phyloP scores from a whole-genome alignment of 2,797 vertebrate species.

The Gouania willdenowi region DNA sequence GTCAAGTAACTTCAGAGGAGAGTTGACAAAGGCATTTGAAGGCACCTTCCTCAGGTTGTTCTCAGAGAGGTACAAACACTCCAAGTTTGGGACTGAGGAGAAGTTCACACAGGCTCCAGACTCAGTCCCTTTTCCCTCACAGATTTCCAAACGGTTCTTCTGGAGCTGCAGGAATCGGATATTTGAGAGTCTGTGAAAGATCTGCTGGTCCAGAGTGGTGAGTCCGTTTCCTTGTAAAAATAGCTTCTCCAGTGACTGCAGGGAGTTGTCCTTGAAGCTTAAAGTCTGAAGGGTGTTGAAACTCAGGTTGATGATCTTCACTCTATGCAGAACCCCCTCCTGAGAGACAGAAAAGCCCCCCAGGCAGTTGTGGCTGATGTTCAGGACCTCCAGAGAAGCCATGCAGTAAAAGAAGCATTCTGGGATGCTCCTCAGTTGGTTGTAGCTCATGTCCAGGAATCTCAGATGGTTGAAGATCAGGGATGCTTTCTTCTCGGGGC shows the following conservation, averaged over 20 bases:
- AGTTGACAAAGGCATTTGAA: constrained; percentile 73
- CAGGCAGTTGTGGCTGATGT: constrained; percentile 91
- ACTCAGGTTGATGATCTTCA: constrained; percentile 82
- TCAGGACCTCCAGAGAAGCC: constrained; percentile 79
- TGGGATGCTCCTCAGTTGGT: constrained; percentile 81
- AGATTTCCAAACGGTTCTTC: constrained; percentile 82
- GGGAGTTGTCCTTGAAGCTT: constrained; percentile 47
- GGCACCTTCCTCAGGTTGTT: constrained; percentile 77
- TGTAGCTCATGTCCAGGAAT: constrained; percentile 91
- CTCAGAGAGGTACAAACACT: constrained; percentile 78
- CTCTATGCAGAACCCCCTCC: constrained; percentile 48
- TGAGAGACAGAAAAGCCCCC: constrained; percentile 57
- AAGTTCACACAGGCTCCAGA: constrained; percentile 74
- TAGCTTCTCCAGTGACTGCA: constrained; percentile 75
- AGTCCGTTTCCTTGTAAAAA: constrained; percentile 82
- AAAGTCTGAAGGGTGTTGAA: constrained; percentile 81
- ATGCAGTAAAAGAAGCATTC: constrained; percentile 76
- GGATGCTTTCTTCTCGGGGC: constrained; percentile 28
- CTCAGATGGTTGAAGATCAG: constrained; percentile 60
- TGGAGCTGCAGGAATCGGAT: constrained; percentile 80
- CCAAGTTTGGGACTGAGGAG: constrained; percentile 66
- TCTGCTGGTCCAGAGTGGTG: constrained; percentile 58
- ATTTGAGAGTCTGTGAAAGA: constrained; percentile 77
- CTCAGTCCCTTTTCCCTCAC: constrained; percentile 40
- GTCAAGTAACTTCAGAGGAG: constrained; percentile 79